Base-by-base conservation (phyloP, 2,888 invertebrate genomes). In the Notodonta ziczac region DNA sequence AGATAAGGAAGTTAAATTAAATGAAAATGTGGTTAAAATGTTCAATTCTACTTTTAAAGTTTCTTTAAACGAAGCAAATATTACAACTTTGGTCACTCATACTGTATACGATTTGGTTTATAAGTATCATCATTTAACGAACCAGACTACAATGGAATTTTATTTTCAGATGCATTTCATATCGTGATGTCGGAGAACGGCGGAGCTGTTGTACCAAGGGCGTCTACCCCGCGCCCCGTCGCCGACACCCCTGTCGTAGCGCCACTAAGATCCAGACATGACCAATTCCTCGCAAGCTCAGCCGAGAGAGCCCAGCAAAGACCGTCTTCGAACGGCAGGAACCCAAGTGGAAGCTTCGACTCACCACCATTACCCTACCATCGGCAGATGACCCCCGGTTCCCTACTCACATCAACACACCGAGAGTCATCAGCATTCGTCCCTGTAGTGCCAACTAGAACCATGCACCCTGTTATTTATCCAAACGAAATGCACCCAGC, bases 371-470 rank as follows among this genome's bases (percentile, higher is more conserved):
- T 96, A 70, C 94, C 95, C 48, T 96, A 96, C 79, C 96, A 96
- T 72, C 95, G 96, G 72, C 96, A 96, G 80, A 88, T 95, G 77
- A 90, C 94, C 42, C 91, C 94, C 70, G 91, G 94, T 50, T 86
- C 94, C 50, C 80, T 94, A 14, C 81, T 93, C 14, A 84, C 88
- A 50, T 80, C 89, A 84, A 94, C 95, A 58, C 97, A 97, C 83
- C 94, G 97, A 53, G 97, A 97, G 88, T 95, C 96, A 9, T 97
- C 97, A 13, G 98, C 98, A 1, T 98, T 98, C 86, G 97, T 97
- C 58, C 97, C 98, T 44, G 98, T 98, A 59, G 96, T 98, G 62
- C 98, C 98, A 12, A 96, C 97, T 53, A 94, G 97, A 76, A 95
- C 95, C 62, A 94, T 97, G 78, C 96, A 97, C 69, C 95, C 96